A percentile compares a stretch with the other conserved stretches of the same genome.
phyloP scores from a whole-genome alignment of 2,113 vertebrate species.

The Macaca mulatta region DNA sequence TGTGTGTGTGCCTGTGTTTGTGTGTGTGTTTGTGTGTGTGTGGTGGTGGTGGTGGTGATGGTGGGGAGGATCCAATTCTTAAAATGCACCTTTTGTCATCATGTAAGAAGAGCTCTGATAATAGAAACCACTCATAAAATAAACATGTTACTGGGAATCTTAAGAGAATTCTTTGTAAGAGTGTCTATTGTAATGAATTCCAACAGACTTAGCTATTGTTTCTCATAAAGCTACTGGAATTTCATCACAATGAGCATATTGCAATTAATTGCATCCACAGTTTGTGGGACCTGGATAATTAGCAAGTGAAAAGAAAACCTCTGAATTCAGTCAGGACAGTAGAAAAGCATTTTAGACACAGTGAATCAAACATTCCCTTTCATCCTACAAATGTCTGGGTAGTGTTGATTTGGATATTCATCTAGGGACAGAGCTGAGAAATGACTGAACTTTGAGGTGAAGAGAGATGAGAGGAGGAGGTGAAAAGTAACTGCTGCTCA shows the following conservation, averaged over 20 bases:
- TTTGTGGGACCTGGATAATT: background rate
- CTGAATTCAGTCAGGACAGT: background rate
- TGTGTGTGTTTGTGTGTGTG: background rate
- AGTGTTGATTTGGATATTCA: background rate
- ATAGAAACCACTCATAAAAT: background rate
- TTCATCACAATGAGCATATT: background rate
- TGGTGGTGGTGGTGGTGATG: no score
- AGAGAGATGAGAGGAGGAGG: background rate
- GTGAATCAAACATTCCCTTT: background rate
- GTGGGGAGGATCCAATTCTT: background rate
- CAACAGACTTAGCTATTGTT: background rate
- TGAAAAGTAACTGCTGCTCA: background rate
- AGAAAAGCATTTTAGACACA: background rate
- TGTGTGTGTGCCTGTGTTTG: background rate
- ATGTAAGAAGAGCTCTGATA: background rate
- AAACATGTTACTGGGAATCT: background rate
- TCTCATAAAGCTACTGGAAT: background rate
- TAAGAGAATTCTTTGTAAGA: background rate
- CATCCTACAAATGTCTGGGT: background rate
- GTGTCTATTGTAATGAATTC: background rate
- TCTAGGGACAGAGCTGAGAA: background rate
- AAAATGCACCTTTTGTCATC: background rate
- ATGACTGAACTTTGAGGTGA: background rate
- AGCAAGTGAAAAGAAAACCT: slow-evolving; percentile 29
- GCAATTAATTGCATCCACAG: background rate